Conservation (phyloP, 1,140 invertebrate genomes). For the Lepeophtheirus salmonis region DNA sequence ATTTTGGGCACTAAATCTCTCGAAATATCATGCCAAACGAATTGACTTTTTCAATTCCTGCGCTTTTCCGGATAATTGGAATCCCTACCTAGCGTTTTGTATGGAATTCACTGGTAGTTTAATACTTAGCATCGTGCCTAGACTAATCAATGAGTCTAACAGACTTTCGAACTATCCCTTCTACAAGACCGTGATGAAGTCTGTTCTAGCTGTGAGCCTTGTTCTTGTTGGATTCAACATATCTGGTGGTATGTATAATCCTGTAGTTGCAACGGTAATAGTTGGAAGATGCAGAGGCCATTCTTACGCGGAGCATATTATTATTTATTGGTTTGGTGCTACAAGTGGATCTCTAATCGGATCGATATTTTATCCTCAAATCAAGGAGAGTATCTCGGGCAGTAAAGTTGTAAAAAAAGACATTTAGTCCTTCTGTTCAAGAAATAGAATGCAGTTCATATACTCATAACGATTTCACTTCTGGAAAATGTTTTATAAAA, state of each 20-base stretch:
- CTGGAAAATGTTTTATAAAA: too few species aligned
- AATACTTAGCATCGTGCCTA: neutral
- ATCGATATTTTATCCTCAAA: conserved; percentile 24
- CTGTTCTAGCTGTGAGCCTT: neutral
- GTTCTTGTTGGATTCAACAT: conserved; percentile 61
- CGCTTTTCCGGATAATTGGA: neutral
- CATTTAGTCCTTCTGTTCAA: too few species aligned
- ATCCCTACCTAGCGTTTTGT: neutral
- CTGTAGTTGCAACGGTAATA: conserved; percentile 62
- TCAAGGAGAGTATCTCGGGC: neutral
- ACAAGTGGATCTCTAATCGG: conserved; percentile 44
- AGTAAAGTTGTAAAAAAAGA: neutral
- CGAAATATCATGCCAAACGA: neutral
- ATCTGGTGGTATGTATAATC: conserved; percentile 81
- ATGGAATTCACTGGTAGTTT: neutral
- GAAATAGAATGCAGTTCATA: too few species aligned
- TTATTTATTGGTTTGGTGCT: conserved; percentile 72
- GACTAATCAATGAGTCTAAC: neutral
- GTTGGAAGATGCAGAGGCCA: conserved; percentile 69
- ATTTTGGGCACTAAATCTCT: neutral
- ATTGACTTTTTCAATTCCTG: neutral
- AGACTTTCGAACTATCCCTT: neutral
- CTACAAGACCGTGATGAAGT: neutral
- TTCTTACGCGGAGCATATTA: conserved; percentile 51
- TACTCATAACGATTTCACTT: too few species aligned